phyloP scores from a whole-genome alignment of 2,888 invertebrate genomes.

The Patella ulyssiponensis region DNA sequence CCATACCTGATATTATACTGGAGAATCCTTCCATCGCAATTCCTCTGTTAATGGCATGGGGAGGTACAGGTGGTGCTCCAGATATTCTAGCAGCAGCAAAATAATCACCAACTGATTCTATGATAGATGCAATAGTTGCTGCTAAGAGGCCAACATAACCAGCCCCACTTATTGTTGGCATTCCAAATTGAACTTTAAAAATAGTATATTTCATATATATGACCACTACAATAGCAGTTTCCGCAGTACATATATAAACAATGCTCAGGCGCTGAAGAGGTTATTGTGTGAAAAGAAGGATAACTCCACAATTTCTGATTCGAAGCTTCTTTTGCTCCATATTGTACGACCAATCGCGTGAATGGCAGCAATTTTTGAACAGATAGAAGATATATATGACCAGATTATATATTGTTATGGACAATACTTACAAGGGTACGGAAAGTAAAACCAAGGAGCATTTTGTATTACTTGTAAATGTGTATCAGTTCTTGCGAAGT shows the following conservation, averaged over 20 bases:
- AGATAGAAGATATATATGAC: too few relatives aligned
- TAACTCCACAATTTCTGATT: too few relatives aligned
- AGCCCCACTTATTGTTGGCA: conserved; percentile 61
- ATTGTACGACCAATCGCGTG: too few relatives aligned
- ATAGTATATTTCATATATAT: background rate
- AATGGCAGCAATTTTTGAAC: too few relatives aligned
- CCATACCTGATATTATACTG: conserved; percentile 85
- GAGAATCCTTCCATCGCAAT: conserved; percentile 84
- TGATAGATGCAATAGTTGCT: conserved; percentile 60
- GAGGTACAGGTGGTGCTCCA: conserved; percentile 85
- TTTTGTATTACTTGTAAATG: conserved; percentile 39
- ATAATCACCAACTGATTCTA: conserved; percentile 83
- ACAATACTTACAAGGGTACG: conserved; percentile 51
- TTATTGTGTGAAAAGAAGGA: too few relatives aligned
- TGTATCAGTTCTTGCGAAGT: conserved; percentile 47
- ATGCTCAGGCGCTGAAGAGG: too few relatives aligned
- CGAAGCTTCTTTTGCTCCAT: too few relatives aligned
- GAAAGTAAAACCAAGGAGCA: conserved; percentile 53
- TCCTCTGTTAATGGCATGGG: conserved; percentile 86
- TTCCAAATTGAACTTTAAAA: conserved; percentile 74
- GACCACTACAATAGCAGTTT: too few relatives aligned
- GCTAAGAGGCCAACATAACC: conserved; percentile 64
- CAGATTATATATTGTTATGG: too few relatives aligned
- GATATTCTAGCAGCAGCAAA: conserved; percentile 83
- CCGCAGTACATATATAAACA: too few relatives aligned